Evolutionary conservation across 2,113 vertebrate genomes (phyloP).

Genomic region (Oreotrochilus melanogaster): DNA sequence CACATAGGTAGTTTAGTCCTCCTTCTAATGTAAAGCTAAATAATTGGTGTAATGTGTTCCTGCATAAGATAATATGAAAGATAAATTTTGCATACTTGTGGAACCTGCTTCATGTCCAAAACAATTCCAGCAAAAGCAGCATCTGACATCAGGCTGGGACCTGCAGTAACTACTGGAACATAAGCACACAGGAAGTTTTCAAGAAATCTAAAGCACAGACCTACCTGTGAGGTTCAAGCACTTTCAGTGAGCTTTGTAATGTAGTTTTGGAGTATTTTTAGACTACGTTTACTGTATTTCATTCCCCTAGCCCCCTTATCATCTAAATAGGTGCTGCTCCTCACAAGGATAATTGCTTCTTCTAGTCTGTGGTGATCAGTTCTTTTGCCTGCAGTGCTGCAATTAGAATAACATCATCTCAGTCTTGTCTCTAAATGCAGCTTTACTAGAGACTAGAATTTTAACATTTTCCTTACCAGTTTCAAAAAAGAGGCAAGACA

Average conservation of each 20-base stretch:
- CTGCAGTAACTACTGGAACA: background rate
- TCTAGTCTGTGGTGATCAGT: background rate
- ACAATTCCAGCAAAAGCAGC: background rate
- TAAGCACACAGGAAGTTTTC: background rate
- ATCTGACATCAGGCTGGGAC: background rate
- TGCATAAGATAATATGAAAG: background rate
- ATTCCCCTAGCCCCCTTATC: background rate
- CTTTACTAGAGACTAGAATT: background rate
- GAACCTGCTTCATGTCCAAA: background rate
- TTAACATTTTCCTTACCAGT: background rate
- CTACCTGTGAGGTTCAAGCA: background rate
- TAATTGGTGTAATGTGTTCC: background rate
- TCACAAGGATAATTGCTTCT: slow-evolving; percentile 14
- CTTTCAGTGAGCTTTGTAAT: background rate
- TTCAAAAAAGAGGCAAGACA: background rate
- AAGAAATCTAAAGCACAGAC: background rate
- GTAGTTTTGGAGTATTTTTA: slow-evolving; percentile 16
- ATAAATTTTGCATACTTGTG: background rate
- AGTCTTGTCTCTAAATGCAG: background rate
- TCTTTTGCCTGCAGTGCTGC: background rate
- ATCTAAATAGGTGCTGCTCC: background rate
- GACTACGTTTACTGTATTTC: background rate
- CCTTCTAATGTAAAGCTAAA: background rate
- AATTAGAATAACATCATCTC: background rate
- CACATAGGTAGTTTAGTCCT: background rate